These are phyloP conservation scores for Drosophila planitibia DNA, from an alignment of 2,888 invertebrate species.

Conservation along the genomic window DNA sequence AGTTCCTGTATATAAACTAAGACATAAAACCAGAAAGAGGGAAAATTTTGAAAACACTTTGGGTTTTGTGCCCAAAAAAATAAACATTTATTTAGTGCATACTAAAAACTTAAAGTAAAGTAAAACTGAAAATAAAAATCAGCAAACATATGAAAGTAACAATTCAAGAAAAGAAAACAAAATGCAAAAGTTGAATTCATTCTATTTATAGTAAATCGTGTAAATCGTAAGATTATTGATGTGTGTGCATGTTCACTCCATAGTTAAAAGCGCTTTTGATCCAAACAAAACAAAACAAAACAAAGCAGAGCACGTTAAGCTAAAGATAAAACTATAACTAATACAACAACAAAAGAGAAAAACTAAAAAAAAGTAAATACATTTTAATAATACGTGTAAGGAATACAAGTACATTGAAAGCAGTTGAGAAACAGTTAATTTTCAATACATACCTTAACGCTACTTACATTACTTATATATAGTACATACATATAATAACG, in stretches of 20 bases:
- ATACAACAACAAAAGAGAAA: slow-evolving; percentile 7
- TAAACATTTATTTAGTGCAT: slow-evolving; percentile 7
- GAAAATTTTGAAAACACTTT: slow-evolving; percentile 36
- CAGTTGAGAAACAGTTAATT: slow-evolving; percentile 60
- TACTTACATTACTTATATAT: slow-evolving; percentile 68
- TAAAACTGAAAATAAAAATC: slow-evolving; percentile 4
- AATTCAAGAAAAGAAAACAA: background rate
- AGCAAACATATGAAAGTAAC: slow-evolving; percentile 13
- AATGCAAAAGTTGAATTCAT: slow-evolving; percentile 48
- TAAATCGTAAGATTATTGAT: slow-evolving; percentile 53
- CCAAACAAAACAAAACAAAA: slow-evolving; percentile 35
- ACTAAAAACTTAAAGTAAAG: slow-evolving; percentile 1
- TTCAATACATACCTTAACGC: slow-evolving; percentile 71
- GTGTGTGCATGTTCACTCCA: slow-evolving; percentile 72
- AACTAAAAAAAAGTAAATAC: slow-evolving; percentile 30
- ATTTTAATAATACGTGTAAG: slow-evolving; percentile 46
- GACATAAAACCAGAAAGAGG: slow-evolving; percentile 50
- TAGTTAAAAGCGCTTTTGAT: slow-evolving; percentile 74
- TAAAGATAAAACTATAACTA: slow-evolving; percentile 40
- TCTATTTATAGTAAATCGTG: slow-evolving; percentile 38
- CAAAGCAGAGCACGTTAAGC: slow-evolving; percentile 52
- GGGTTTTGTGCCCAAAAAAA: slow-evolving; percentile 15
- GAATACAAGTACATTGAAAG: slow-evolving; percentile 31
- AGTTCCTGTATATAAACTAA: slow-evolving; percentile 85
- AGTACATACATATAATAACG: slow-evolving; percentile 36